Conservation (phyloP, 2,797 vertebrate species). For the Remorina albescens region DNA sequence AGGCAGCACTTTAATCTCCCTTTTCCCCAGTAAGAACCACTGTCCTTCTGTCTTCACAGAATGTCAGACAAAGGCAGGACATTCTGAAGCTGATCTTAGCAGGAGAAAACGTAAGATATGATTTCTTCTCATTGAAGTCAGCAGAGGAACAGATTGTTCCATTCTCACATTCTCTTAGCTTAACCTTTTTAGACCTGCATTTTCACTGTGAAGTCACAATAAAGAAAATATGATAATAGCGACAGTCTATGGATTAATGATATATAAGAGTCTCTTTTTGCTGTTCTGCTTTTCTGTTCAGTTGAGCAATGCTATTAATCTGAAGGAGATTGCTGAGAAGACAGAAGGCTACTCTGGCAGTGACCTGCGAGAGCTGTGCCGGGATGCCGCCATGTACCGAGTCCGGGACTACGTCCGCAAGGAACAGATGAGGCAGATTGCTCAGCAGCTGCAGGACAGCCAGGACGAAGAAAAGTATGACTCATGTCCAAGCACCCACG, state of each 20-base stretch:
- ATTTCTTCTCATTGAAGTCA: constrained; percentile 25
- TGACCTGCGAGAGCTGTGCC: constrained; percentile 87
- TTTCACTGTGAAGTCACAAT: constrained; percentile 25
- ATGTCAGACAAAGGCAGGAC: constrained; percentile 81
- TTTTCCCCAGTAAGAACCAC: neutral
- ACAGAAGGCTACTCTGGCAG: constrained; percentile 85
- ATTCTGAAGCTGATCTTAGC: constrained; percentile 86
- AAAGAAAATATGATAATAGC: neutral
- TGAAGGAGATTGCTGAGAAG: constrained; percentile 85
- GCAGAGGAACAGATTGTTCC: neutral
- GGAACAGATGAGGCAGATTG: constrained; percentile 88
- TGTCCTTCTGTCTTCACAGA: constrained; percentile 73
- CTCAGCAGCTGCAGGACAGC: constrained; percentile 77
- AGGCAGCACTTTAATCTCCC: neutral
- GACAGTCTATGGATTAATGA: constrained; percentile 2
- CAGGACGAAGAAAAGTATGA: constrained; percentile 81
- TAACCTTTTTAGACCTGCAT: constrained; percentile 38
- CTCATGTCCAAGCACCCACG: constrained; percentile 50
- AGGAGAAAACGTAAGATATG: constrained; percentile 84
- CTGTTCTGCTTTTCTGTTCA: constrained; percentile 51
- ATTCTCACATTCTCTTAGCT: too few relatives aligned
- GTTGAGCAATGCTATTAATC: constrained; percentile 85
- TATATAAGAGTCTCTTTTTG: constrained; percentile 13
- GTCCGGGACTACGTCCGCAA: constrained; percentile 87
- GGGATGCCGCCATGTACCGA: constrained; percentile 86